phyloP scores from a whole-genome alignment of 2,113 vertebrate genomes.

The Pyxicephalus adspersus region DNA sequence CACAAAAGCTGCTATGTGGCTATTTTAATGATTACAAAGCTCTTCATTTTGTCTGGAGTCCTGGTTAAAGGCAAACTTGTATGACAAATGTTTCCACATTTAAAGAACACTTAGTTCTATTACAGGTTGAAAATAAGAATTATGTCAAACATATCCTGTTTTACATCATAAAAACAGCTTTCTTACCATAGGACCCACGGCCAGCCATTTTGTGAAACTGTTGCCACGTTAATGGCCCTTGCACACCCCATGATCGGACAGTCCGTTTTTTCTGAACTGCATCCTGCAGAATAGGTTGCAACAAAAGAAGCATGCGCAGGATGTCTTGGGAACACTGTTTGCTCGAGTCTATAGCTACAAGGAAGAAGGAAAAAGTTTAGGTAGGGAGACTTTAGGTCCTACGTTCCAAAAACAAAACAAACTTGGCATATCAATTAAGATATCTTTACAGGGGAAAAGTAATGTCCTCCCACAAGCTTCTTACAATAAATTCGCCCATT shows the following conservation, averaged over 20 bases:
- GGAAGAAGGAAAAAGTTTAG: background rate
- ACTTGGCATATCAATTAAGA: too few relatives aligned
- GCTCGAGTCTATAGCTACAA: conserved; percentile 86
- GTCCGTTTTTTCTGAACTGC: conserved; percentile 97
- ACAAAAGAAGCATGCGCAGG: conserved; percentile 91
- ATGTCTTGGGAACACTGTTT: conserved; percentile 97
- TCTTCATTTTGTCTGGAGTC: too few relatives aligned
- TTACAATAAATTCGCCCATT: too few relatives aligned
- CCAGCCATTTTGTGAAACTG: conserved; percentile 99
- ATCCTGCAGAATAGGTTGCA: conserved; percentile 96
- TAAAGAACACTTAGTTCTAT: too few relatives aligned
- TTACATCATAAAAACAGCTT: background rate
- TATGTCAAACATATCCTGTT: background rate
- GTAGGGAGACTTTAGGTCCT: too few relatives aligned
- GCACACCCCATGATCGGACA: conserved; percentile 94
- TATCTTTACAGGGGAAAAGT: too few relatives aligned
- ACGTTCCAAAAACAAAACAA: too few relatives aligned
- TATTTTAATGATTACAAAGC: too few relatives aligned
- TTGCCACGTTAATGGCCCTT: conserved; percentile 97
- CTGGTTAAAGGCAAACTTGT: too few relatives aligned
- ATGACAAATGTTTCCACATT: too few relatives aligned
- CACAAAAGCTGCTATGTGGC: too few relatives aligned
- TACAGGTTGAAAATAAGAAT: background rate
- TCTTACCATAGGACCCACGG: conserved; percentile 94
- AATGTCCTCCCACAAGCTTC: too few relatives aligned